Base-by-base conservation (phyloP, 2,797 vertebrate species). In the Diglossa cyanea region DNA sequence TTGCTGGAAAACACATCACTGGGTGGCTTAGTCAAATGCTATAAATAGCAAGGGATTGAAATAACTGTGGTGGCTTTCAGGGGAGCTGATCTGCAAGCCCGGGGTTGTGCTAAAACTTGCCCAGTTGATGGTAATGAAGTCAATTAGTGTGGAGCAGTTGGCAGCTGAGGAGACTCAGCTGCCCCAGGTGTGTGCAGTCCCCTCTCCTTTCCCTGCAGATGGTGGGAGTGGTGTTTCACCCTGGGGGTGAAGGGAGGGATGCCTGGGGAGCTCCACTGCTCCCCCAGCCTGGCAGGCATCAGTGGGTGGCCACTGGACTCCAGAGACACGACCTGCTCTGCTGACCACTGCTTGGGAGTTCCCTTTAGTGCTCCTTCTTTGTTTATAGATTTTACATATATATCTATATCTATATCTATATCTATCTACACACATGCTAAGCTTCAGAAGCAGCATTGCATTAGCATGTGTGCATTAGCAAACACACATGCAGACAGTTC, bases 1-100 rank as follows among this genome's bases (percentile, higher is more conserved):
- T 73, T 93, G 78, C 93, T 94, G 77, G 72, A 81, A 94, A 94
- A 84, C 76, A 66, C 65, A 80, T 71, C 74, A 12, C 73, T 57
- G 57, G 28, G 7, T 81, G 65, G 88, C 75, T 89, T 73, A 77
- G 73, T 84, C 76, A 57, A 90, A 31, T 0, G 2, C 78, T 96
- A 66, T 63, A 75, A 95, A 81, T 93, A 93, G 88, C 62, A 51
- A 54, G 47, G 81, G 80, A 84, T 63, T 78, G 95, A 78, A 86
- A 86, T 94, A 88, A 90, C 68, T 16, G 18, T 30, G 40, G 58
- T 80, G 86, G 53, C 61, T 94, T 87, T 93, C 79, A 91, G 62
- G 33, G 9, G 48, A 89, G 70, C 71, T 90, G 48, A 80, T 77
- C 57, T 78, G 48, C 33, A 50, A 80, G 33, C 73, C 47, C 2